These are phyloP conservation scores for Lithophane leautieri DNA, from an alignment of 2,888 invertebrate species.

Conservation along the genomic window DNA sequence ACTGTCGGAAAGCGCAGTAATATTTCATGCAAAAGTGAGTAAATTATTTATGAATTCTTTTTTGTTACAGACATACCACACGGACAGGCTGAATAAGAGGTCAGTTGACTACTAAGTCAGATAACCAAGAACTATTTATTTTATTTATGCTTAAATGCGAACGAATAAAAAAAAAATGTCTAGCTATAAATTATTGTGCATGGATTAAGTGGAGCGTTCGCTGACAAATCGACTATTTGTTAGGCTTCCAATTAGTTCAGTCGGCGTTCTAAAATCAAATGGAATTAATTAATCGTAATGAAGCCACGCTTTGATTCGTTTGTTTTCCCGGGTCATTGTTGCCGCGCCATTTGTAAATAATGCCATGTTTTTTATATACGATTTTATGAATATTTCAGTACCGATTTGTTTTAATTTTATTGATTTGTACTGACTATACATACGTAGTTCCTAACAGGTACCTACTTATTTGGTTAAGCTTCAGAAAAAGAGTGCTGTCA, in stretches of 20 bases:
- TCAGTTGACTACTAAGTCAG: constrained; percentile 45
- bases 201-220: constrained; percentile 14
- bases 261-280: constrained; percentile 52
- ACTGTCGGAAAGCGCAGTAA: constrained; percentile 29
- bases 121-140: constrained; percentile 42
- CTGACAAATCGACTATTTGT: constrained; percentile 39
- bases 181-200: constrained; percentile 23
- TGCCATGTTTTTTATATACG: neutral
- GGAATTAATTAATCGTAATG: constrained; percentile 51
- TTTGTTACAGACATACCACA: constrained; percentile 66
- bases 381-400: neutral
- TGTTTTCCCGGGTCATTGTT: constrained; percentile 26
- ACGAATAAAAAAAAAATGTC: constrained; percentile 3
- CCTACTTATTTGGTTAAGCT: neutral
- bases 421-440: neutral
- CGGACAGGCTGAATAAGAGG: constrained; percentile 59
- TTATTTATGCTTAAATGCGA: neutral
- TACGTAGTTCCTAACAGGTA: neutral
- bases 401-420: neutral
- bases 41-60: constrained; percentile 57
- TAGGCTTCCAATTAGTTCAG: constrained; percentile 44
- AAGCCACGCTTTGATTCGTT: constrained; percentile 40
- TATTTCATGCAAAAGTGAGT: constrained; percentile 48
- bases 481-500: neutral
- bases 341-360: constrained; percentile 17